Conservation (phyloP, 2,888 invertebrate species). For the Glaucopsyche alexis region DNA sequence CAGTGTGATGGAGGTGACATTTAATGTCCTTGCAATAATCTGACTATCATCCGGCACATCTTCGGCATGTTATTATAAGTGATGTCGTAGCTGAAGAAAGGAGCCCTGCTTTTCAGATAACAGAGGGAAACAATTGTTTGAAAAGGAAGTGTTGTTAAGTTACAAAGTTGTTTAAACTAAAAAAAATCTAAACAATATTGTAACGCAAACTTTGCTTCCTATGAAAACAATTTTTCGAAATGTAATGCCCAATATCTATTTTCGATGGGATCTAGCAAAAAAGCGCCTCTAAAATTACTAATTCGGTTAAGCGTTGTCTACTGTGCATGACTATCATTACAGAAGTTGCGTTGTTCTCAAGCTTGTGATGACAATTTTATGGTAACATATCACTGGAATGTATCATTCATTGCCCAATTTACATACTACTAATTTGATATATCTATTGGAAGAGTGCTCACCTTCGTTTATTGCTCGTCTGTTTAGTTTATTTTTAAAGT, state of each 20-base stretch:
- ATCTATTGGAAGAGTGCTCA: slow-evolving; percentile 17
- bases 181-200: slow-evolving; percentile 35
- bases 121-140: slow-evolving; percentile 61
- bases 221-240: slow-evolving; percentile 56
- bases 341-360: slow-evolving; percentile 45
- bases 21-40: slow-evolving; percentile 19
- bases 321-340: slow-evolving; percentile 55
- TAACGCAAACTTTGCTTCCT: slow-evolving; percentile 46
- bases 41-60: not conserved
- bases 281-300: slow-evolving; percentile 57
- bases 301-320: slow-evolving; percentile 63
- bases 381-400: slow-evolving; percentile 7
- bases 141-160: slow-evolving; percentile 46
- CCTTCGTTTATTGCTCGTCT: not conserved
- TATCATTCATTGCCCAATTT: not conserved
- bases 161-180: slow-evolving; percentile 35
- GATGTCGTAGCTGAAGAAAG: slow-evolving; percentile 72
- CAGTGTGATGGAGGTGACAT: slow-evolving; percentile 36
- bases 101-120: slow-evolving; percentile 75
- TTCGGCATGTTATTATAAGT: not conserved
- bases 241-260: slow-evolving; percentile 71
- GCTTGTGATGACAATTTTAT: slow-evolving; percentile 31
- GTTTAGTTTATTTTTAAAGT: not conserved
- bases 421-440: slow-evolving; percentile 7
- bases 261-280: slow-evolving; percentile 57